Percentiles rank a stretch among this genome's conserved stretches.
Conservation (phyloP, 1,140 invertebrate genomes). For the Polypedilum pembai region DNA sequence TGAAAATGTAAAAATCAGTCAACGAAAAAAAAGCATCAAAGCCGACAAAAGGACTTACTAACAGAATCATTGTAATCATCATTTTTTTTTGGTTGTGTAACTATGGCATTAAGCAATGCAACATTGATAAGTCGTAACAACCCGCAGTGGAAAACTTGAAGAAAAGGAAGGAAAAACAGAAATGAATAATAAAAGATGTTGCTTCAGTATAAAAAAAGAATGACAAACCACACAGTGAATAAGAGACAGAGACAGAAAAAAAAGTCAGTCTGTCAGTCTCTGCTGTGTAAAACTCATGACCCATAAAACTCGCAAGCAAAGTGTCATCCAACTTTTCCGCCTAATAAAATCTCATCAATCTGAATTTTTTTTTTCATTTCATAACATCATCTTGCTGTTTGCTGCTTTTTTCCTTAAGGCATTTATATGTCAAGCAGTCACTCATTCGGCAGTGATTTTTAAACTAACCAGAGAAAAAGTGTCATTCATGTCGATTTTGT, state of each 20-base stretch:
- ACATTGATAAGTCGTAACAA: no score
- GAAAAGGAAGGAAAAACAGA: neutral
- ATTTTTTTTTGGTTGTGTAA: neutral
- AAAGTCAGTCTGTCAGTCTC: neutral
- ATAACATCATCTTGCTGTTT: no score
- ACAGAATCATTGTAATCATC: neutral
- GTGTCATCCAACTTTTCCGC: conserved; percentile 15
- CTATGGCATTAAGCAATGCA: no score
- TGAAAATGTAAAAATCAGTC: conserved; percentile 13
- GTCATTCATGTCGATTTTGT: conserved; percentile 12
- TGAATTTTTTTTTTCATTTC: neutral
- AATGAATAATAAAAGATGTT: neutral
- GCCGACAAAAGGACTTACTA: neutral
- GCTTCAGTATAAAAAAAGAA: neutral
- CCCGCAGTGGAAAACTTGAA: neutral
- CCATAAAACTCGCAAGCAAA: neutral
- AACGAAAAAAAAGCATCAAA: conserved; percentile 17
- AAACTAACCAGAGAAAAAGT: neutral
- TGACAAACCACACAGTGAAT: neutral
- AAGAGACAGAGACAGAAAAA: neutral
- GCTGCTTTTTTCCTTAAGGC: no score
- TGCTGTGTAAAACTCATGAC: neutral
- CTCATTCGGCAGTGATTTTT: neutral
- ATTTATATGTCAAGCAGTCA: neutral
- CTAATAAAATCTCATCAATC: conserved; percentile 13